Conservation (phyloP, 2,888 invertebrate genomes). For the Conus canariensis region DNA sequence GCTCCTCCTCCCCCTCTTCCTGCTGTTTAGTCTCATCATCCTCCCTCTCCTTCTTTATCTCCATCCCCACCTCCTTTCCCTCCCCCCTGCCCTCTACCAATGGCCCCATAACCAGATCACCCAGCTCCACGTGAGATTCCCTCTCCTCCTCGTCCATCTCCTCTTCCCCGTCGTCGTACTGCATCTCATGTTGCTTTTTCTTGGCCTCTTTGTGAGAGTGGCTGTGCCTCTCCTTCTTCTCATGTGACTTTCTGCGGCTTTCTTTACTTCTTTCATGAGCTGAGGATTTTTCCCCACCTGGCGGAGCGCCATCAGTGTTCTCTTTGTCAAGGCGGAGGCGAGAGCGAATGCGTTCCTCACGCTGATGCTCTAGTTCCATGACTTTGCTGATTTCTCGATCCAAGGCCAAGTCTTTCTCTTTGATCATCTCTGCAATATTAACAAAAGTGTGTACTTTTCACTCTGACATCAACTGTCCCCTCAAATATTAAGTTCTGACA, state of each 20-base stretch:
- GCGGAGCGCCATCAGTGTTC: slow-evolving; percentile 41
- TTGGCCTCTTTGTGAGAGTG: slow-evolving; percentile 34
- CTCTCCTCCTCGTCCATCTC: slow-evolving; percentile 41
- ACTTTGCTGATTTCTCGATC: slow-evolving; percentile 68
- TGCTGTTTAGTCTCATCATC: not conserved
- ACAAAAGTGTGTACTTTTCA: not conserved
- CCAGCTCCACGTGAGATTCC: slow-evolving; percentile 17
- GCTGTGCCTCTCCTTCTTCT: slow-evolving; percentile 30
- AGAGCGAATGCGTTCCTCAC: slow-evolving; percentile 53
- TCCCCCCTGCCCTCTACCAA: slow-evolving; percentile 24
- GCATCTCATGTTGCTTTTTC: slow-evolving; percentile 48
- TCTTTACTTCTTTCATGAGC: not conserved
- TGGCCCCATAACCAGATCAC: slow-evolving; percentile 11
- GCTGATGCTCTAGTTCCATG: slow-evolving; percentile 60
- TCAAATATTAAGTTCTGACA: too few relatives aligned
- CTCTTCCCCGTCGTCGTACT: slow-evolving; percentile 45
- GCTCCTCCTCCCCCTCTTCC: not conserved
- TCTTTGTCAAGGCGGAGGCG: slow-evolving; percentile 49
- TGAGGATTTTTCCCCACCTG: slow-evolving; percentile 35
- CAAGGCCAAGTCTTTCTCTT: slow-evolving; percentile 62
- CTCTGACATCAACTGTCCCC: not conserved
- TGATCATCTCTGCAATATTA: slow-evolving; percentile 65
- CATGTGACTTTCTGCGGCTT: slow-evolving; percentile 17
- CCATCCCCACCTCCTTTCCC: slow-evolving; percentile 9
- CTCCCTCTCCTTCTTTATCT: not conserved